Conservation (phyloP, 2,888 invertebrate species). For the Siphonodentalium dalli region DNA sequence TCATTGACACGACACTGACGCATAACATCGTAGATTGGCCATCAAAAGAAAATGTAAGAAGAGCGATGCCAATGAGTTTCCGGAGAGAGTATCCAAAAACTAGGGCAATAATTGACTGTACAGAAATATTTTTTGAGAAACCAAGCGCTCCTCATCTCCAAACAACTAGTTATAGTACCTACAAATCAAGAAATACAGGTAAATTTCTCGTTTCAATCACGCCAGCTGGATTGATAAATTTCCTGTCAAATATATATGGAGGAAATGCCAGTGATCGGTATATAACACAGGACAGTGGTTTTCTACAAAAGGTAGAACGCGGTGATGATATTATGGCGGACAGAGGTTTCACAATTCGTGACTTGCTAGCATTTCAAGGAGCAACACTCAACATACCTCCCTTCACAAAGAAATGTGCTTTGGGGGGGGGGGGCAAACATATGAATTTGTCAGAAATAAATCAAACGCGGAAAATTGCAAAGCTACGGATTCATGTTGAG, state of each 20-base stretch:
- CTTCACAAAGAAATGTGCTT: slow-evolving; percentile 9
- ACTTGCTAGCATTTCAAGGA: not conserved
- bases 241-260: slow-evolving; percentile 12
- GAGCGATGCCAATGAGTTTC: slow-evolving; percentile 4
- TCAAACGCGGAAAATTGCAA: slow-evolving; percentile 4
- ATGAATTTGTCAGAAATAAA: not conserved
- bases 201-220: slow-evolving; percentile 9
- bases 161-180: slow-evolving; percentile 2
- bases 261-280: too few species aligned
- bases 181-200: slow-evolving; percentile 12
- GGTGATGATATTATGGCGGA: slow-evolving; percentile 15
- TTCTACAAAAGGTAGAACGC: slow-evolving; percentile 1
- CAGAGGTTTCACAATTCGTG: slow-evolving; percentile 8
- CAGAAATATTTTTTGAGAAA: slow-evolving; percentile 9
- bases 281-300: too few species aligned
- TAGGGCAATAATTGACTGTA: slow-evolving; percentile 13
- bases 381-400: slow-evolving; percentile 4
- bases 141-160: slow-evolving; percentile 11
- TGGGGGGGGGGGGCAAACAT: slow-evolving; percentile 6
- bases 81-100: slow-evolving; percentile 1
- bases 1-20: not conserved
- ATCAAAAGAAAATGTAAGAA: not conserved
- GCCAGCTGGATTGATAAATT: slow-evolving; percentile 15
- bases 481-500: slow-evolving; percentile 10
- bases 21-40: slow-evolving; percentile 17